Evolutionary conservation across 2,888 invertebrate genomes (phyloP).

Genomic region (Ecdyonurus torrentis): DNA sequence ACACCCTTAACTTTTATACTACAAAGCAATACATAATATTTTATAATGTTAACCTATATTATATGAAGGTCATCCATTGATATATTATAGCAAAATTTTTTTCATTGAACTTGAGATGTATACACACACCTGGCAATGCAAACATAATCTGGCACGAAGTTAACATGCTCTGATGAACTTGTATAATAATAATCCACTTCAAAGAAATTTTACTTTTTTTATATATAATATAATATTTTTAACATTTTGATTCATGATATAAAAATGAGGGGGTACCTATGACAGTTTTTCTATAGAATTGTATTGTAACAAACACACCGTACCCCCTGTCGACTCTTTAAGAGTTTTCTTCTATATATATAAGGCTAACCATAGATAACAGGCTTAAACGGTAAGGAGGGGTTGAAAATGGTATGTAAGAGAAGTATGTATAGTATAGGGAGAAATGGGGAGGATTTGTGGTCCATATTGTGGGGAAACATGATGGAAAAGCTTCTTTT

Average conservation of each 20-base stretch:
- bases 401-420: too few species aligned
- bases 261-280: not conserved
- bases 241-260: not conserved
- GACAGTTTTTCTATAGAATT: not conserved
- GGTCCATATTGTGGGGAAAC: not conserved
- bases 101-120: too few species aligned
- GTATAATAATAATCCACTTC: not conserved
- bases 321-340: not conserved
- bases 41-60: too few species aligned
- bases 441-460: too few species aligned
- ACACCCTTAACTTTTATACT: too few species aligned
- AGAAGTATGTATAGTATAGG: too few species aligned
- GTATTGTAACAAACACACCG: not conserved
- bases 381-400: not conserved
- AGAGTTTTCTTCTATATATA: not conserved
- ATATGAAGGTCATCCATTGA: too few species aligned
- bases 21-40: too few species aligned
- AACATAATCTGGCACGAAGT: not conserved
- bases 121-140: not conserved
- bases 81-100: too few species aligned
- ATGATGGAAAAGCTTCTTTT: not conserved
- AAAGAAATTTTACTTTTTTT: not conserved
- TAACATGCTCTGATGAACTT: not conserved
- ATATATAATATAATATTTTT: too few species aligned
- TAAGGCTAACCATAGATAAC: not conserved